phyloP scores from a whole-genome alignment of 1,140 invertebrate genomes.

The Heliothis virescens region DNA sequence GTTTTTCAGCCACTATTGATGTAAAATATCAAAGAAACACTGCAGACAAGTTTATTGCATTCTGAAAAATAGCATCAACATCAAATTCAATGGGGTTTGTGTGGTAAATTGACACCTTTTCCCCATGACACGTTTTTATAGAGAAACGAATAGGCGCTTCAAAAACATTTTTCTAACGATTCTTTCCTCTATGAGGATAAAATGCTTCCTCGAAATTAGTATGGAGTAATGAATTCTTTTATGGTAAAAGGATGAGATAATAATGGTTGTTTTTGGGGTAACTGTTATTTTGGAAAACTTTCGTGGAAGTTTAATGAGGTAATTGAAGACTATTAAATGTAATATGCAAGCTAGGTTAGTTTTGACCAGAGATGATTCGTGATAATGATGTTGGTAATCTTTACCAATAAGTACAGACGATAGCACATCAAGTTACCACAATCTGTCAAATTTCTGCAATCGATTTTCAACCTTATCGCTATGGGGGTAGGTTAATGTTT shows the following conservation, averaged over 20 bases:
- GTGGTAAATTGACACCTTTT: conserved; percentile 32
- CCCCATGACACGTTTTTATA: conserved; percentile 1
- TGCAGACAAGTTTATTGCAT: conserved; percentile 37
- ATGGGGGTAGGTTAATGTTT: too few relatives aligned
- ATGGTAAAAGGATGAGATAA: background rate
- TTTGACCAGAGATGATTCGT: too few relatives aligned
- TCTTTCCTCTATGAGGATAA: conserved; percentile 13
- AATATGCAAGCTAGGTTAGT: too few relatives aligned
- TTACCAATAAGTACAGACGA: too few relatives aligned
- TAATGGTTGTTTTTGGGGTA: too few relatives aligned
- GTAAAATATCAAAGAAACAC: conserved; percentile 24
- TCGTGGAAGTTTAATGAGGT: too few relatives aligned
- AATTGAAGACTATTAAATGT: too few relatives aligned
- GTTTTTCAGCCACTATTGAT: background rate
- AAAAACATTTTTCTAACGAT: conserved; percentile 32
- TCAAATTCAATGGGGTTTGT: conserved; percentile 1
- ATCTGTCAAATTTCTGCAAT: too few relatives aligned
- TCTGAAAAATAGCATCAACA: conserved; percentile 9
- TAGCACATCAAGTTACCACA: too few relatives aligned
- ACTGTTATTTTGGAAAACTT: too few relatives aligned
- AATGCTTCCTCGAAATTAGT: conserved; percentile 16
- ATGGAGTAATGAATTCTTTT: conserved; percentile 17
- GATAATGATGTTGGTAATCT: too few relatives aligned
- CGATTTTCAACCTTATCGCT: too few relatives aligned
- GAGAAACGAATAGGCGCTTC: background rate